Evolutionary conservation across 2,888 invertebrate genomes (phyloP).

Genomic region (Clostera curtula): DNA sequence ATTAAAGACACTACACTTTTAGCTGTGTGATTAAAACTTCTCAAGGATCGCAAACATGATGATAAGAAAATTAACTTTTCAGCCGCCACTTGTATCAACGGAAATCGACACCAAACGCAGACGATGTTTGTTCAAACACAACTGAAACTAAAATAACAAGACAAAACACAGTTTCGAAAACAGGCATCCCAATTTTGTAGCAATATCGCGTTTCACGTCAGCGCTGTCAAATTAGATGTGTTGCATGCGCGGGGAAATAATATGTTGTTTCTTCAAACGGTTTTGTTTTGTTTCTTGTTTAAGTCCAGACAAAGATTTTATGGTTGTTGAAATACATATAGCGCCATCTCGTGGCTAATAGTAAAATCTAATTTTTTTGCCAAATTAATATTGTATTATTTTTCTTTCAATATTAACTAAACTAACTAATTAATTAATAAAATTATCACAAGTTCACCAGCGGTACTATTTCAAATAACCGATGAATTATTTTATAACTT

Average conservation of each 20-base stretch:
- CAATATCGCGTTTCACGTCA: conserved; percentile 25
- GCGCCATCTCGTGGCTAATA: conserved; percentile 25
- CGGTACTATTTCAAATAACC: no score
- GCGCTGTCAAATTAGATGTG: conserved; percentile 19
- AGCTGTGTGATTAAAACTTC: no score
- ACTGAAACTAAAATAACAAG: conserved; percentile 19
- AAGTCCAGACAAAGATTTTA: conserved; percentile 1
- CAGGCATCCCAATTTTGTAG: conserved; percentile 21
- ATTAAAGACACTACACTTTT: no score
- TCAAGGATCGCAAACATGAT: no score
- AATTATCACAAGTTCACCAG: no score
- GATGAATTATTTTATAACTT: no score
- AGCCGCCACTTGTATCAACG: conserved; percentile 7
- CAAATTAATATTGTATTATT: no score
- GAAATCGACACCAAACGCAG: conserved; percentile 14
- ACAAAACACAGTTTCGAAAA: conserved; percentile 32
- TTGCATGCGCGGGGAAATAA: conserved; percentile 5
- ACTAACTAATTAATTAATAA: no score
- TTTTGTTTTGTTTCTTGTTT: not conserved
- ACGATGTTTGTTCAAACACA: conserved; percentile 17
- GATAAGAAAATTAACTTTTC: conserved; percentile 9
- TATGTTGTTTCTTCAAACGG: conserved; percentile 6
- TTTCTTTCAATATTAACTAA: no score
- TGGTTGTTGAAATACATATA: not conserved
- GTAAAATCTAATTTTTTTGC: no score